Percentiles rank a stretch among this genome's conserved stretches.
Conservation (phyloP, 2,888 invertebrate genomes). For the Orchesella flavescens region DNA sequence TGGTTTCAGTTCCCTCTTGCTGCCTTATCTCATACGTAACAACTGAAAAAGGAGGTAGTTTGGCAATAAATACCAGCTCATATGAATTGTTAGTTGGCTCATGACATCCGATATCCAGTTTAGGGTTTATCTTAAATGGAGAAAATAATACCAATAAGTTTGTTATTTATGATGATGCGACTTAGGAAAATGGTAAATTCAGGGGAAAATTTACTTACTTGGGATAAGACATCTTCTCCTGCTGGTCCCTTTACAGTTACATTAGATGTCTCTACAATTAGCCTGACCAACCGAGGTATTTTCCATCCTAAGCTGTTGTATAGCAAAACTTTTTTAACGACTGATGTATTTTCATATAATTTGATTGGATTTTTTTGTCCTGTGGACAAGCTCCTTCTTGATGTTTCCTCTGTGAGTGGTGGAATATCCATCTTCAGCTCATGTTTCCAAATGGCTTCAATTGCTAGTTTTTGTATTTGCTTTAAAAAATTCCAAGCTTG, state of each 20-base stretch:
- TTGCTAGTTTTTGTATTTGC: slow-evolving; percentile 38
- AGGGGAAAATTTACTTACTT: neutral
- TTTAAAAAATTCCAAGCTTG: slow-evolving; percentile 80
- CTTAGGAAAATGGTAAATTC: neutral
- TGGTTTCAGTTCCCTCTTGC: neutral
- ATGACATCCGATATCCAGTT: neutral
- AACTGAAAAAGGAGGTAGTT: slow-evolving; percentile 16
- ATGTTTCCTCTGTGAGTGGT: slow-evolving; percentile 1
- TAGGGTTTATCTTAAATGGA: neutral
- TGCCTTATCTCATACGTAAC: slow-evolving; percentile 23
- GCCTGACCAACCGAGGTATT: slow-evolving; percentile 3
- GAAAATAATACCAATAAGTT: neutral
- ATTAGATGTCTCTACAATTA: slow-evolving; percentile 5
- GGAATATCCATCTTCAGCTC: slow-evolving; percentile 18
- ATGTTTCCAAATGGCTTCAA: slow-evolving; percentile 27
- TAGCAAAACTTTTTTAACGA: slow-evolving; percentile 36
- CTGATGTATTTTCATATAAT: slow-evolving; percentile 28
- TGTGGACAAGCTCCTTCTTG: neutral
- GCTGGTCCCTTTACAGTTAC: slow-evolving; percentile 16
- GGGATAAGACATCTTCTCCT: slow-evolving; percentile 8
- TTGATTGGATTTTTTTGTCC: neutral
- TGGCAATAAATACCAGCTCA: slow-evolving; percentile 29
- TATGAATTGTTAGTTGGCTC: neutral
- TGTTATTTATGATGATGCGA: neutral
- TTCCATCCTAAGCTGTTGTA: slow-evolving; percentile 41